These are phyloP conservation scores for Nyctereutes procyonoides DNA, from an alignment of 2,113 vertebrate genomes.

Conservation along the genomic window DNA sequence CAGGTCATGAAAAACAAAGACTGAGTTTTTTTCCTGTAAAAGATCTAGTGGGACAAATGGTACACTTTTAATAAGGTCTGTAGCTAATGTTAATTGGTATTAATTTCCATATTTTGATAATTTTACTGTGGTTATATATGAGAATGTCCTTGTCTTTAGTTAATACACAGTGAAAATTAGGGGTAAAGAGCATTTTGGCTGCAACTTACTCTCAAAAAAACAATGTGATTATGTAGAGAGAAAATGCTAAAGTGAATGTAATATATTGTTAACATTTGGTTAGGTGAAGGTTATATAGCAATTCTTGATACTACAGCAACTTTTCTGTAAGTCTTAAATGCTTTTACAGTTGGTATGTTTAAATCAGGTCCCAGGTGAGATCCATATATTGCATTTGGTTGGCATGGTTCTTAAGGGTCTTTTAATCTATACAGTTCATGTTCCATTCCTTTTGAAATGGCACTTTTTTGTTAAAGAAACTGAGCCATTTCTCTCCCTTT, in stretches of 20 bases:
- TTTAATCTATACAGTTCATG: neutral
- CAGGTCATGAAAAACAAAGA: neutral
- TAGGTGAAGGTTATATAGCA: neutral
- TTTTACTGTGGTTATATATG: neutral
- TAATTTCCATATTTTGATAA: neutral
- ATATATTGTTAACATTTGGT: neutral
- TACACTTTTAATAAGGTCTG: neutral
- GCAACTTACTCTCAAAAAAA: neutral
- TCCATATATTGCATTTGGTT: neutral
- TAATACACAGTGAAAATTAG: neutral
- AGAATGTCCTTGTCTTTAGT: neutral
- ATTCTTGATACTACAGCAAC: neutral
- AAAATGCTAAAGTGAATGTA: neutral
- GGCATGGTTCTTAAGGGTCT: neutral
- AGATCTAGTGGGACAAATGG: neutral
- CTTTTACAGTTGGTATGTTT: neutral
- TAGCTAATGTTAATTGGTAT: neutral
- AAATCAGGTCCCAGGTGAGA: neutral
- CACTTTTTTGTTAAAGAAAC: neutral
- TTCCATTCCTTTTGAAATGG: neutral
- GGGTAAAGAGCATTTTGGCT: neutral
- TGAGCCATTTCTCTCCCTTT: neutral
- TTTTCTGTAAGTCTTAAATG: constrained; percentile 22
- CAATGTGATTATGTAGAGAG: neutral
- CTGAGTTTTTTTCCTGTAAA: neutral